Conservation (phyloP, 2,888 invertebrate species). For the Podotricha telesiphe region DNA sequence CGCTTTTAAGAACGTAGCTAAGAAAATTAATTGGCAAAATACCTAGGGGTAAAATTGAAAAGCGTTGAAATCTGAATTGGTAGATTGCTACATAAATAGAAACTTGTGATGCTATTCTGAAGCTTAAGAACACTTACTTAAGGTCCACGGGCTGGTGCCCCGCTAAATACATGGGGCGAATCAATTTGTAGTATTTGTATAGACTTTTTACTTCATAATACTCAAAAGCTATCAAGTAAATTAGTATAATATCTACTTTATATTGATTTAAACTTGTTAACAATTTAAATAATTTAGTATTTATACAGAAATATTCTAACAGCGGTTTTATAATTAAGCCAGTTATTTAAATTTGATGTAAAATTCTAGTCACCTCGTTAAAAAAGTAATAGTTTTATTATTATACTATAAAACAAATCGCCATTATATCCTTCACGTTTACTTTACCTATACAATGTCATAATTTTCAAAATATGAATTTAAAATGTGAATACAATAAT, state of each 20-base stretch:
- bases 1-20: conserved; percentile 32
- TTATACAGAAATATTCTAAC: too few species aligned
- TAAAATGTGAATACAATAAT: too few species aligned
- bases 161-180: conserved; percentile 9
- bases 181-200: conserved; percentile 23
- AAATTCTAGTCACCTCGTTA: too few species aligned
- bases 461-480: too few species aligned
- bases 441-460: too few species aligned
- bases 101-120: conserved; percentile 28
- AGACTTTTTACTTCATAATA: conserved; percentile 20
- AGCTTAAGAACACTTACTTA: conserved; percentile 20
- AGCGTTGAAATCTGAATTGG: conserved; percentile 38
- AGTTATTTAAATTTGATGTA: too few species aligned
- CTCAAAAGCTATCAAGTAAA: conserved; percentile 16
- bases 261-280: neutral
- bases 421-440: too few species aligned
- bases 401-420: too few species aligned
- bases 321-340: too few species aligned
- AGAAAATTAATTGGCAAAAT: conserved; percentile 54
- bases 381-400: too few species aligned
- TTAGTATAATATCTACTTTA: conserved; percentile 1
- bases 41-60: conserved; percentile 44
- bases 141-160: conserved; percentile 11
- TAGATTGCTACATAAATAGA: conserved; percentile 20
- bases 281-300: too few species aligned